A percentile compares a stretch with the other conserved stretches of the same genome.
Conservation (phyloP, 1,140 invertebrate genomes). For the Catajapyx aquilonaris region DNA sequence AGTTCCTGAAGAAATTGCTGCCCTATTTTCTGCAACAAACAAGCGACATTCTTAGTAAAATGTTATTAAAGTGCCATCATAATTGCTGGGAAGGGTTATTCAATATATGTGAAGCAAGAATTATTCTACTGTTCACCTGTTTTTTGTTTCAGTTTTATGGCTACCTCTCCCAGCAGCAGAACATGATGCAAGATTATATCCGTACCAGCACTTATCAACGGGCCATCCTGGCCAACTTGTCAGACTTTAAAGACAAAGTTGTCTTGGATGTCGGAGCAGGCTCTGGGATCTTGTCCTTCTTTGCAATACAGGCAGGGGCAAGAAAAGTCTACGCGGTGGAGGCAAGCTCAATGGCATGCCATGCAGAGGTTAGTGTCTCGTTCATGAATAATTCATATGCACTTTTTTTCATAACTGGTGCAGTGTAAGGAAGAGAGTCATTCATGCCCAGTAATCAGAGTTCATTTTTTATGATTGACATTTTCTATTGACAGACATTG, state of each 20-base stretch:
- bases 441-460: not conserved
- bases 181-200: conserved; percentile 99
- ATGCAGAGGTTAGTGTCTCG: conserved; percentile 61
- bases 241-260: conserved; percentile 81
- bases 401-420: not conserved
- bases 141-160: conserved; percentile 76
- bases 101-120: not conserved
- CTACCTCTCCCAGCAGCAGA: conserved; percentile 97
- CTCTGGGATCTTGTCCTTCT: conserved; percentile 95
- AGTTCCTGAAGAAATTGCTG: not conserved
- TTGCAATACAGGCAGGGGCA: conserved; percentile 93
- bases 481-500: conserved; percentile 32
- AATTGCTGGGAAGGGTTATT: not conserved
- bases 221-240: conserved; percentile 80
- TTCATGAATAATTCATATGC: not conserved
- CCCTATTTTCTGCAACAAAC: not conserved
- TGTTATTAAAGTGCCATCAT: not conserved
- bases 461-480: too few species aligned
- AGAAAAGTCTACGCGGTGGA: conserved; percentile 95
- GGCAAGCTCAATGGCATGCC: conserved; percentile 93
- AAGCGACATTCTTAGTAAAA: not conserved
- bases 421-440: not conserved
- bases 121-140: not conserved
- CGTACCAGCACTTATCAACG: conserved; percentile 95
- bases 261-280: conserved; percentile 93